Percentiles rank a stretch among this genome's conserved stretches.
These are phyloP conservation scores for Sisyra terminalis DNA, from an alignment of 2,888 invertebrate species.

Conservation along the genomic window DNA sequence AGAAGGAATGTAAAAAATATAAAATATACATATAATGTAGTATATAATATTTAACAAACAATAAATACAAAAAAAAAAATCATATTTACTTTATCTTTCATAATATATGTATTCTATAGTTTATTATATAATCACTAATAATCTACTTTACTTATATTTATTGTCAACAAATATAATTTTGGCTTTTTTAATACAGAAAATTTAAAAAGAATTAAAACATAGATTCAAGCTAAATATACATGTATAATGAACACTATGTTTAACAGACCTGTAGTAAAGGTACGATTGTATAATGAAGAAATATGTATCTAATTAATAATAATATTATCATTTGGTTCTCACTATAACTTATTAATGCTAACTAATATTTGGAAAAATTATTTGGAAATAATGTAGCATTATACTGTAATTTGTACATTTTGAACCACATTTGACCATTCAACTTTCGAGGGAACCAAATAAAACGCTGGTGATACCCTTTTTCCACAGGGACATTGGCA, in stretches of 20 bases:
- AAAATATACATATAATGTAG: background rate
- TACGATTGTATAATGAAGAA: too few relatives aligned
- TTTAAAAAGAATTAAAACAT: too few relatives aligned
- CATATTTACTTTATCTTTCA: background rate
- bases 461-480: slow-evolving; percentile 82
- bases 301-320: too few relatives aligned
- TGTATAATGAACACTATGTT: too few relatives aligned
- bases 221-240: too few relatives aligned
- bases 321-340: too few relatives aligned
- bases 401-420: slow-evolving; percentile 70
- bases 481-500: slow-evolving; percentile 83
- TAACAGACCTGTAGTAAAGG: too few relatives aligned
- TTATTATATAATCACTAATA: too few relatives aligned
- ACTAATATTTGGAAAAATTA: background rate
- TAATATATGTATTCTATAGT: background rate
- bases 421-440: slow-evolving; percentile 80
- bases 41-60: background rate
- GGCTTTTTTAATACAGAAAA: slow-evolving; percentile 1
- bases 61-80: background rate
- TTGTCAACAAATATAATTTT: background rate
- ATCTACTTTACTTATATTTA: too few relatives aligned
- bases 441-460: slow-evolving; percentile 78
- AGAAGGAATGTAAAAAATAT: background rate
- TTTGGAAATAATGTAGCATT: slow-evolving; percentile 16
- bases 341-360: too few relatives aligned